Evolutionary conservation across 2,888 invertebrate genomes (phyloP), one percentile per base, ranked within the genome.

Genomic region (Ecliptopera silaceata): DNA sequence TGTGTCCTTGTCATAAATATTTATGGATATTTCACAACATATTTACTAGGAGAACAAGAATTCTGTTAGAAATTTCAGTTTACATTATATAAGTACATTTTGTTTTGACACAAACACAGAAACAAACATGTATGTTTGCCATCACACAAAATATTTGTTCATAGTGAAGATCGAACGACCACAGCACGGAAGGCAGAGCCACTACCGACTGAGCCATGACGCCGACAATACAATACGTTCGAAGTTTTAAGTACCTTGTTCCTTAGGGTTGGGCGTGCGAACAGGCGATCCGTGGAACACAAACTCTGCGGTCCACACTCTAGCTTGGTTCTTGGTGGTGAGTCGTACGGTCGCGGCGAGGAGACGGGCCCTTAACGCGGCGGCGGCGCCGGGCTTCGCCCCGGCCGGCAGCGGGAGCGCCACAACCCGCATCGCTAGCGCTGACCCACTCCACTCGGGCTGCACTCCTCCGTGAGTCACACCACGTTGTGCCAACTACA

Each of bases 381-480:
- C 91, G 92, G 95, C 95, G 3, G 95, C 94, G 44, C 86, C 62
- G 17, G 66, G 65, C 59, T 80, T 65, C 58, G 88, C 74, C 11
- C 92, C 92, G 0, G 91, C 88, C 0, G 95, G 95, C 38, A 93
- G 92, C 3, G 97, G 97, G 65, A 97, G 88, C 50, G 95, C 93
- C 53, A 97, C 93, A 45, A 97, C 90, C 78, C 96, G 95, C 73
- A 97, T 90, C 42, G 95, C 96, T 55, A 97, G 90, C 18, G 96
- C 96, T 0, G 97, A 96, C 0, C 98, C 98, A 79, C 97, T 96
- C 56, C 97, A 96, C 86, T 98, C 98, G 0, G 98, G 96, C 82
- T 97, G 97, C 49, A 98, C 93, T 0, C 98, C 98, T 83, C 97
- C 97, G 87, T 98, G 98, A 31, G 96, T 95, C 64, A 98, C 96